Conservation (phyloP, 2,888 invertebrate genomes). For the Falcaria lacertinaria region DNA sequence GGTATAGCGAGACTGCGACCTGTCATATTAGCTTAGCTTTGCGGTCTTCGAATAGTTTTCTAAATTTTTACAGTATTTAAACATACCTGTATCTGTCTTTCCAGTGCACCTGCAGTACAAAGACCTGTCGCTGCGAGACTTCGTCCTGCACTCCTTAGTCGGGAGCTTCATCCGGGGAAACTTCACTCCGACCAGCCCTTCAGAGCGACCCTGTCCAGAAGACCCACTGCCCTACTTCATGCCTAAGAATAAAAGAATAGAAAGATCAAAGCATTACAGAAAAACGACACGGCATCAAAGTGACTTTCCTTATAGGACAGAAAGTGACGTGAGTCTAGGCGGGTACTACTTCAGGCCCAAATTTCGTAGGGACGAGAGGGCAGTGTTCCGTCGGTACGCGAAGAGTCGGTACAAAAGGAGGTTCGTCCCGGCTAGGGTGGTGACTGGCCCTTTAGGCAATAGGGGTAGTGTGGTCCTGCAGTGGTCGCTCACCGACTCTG, state of each 20-base stretch:
- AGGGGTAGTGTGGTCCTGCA: constrained; percentile 48
- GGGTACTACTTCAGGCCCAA: constrained; percentile 63
- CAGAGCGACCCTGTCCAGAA: constrained; percentile 56
- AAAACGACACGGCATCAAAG: constrained; percentile 28
- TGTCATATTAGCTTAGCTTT: too few relatives aligned
- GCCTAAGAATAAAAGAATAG: constrained; percentile 47
- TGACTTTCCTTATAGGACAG: constrained; percentile 20
- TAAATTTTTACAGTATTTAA: too few relatives aligned
- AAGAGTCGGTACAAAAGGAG: constrained; percentile 46
- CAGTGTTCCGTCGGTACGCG: constrained; percentile 31
- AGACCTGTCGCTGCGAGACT: constrained; percentile 52
- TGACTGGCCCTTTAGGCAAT: constrained; percentile 54
- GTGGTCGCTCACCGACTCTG: constrained; percentile 60
- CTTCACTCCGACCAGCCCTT: constrained; percentile 61
- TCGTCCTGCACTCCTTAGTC: constrained; percentile 61
- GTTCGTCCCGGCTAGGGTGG: constrained; percentile 53
- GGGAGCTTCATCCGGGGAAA: constrained; percentile 60
- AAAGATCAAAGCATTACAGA: constrained; percentile 42
- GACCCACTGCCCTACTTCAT: constrained; percentile 58
- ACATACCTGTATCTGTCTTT: too few relatives aligned
- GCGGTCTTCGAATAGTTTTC: too few relatives aligned
- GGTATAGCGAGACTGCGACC: too few relatives aligned
- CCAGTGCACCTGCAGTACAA: constrained; percentile 63
- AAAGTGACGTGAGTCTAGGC: constrained; percentile 36
- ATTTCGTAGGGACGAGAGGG: constrained; percentile 45